Base-by-base conservation (phyloP, 2,888 invertebrate genomes). In the Branchipolynoe longqiensis region DNA sequence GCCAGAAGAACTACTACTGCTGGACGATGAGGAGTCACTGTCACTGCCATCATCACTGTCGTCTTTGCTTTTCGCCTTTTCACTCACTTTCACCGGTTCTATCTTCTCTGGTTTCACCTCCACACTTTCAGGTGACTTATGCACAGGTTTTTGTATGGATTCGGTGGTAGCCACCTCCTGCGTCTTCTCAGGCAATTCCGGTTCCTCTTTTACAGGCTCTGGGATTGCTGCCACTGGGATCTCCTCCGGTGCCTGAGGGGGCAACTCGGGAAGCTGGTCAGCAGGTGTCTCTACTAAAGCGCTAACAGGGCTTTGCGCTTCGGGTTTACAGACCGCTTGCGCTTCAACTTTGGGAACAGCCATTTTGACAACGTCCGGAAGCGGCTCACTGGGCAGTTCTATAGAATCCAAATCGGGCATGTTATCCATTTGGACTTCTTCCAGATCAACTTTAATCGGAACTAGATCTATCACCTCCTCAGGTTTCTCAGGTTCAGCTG, bases 391-490 rank as follows among this genome's bases (percentile, higher is more conserved):
- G 0, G 78, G 78, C 25, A 78, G 78, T 28, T 41, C 78, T 28
- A 78, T 78, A 1, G 78, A 78, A 41, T 78, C 78, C 0, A 78
- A 33, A 18, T 78, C 78, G 28, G 78, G 78, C 78, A 78, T 78
- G 48, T 25, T 33, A 18, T 78, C 78, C 78, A 78, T 78, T 14
- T 12, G 22, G 41, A 78, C 12, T n/a, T 78, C 78, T 33, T 54
- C 78, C 12, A 41, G 4, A 22, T 48, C 48, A 48, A 48, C 28
- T 28, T 78, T 78, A 33, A 28, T 25, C 31, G 78, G 78, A 25
- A 25, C 28, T 1, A n/a, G 28, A 25, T 78, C 78, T 1, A 25
- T 48, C 18, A 69, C 69, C 25, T 41, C n/a, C 31, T 25, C 78
- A 31, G 78, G 28, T 2, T 48, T 62, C n/a, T 62, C 73, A n/a